Evolutionary conservation across 1,140 invertebrate genomes (phyloP).

Genomic region (Orchesella cincta): DNA sequence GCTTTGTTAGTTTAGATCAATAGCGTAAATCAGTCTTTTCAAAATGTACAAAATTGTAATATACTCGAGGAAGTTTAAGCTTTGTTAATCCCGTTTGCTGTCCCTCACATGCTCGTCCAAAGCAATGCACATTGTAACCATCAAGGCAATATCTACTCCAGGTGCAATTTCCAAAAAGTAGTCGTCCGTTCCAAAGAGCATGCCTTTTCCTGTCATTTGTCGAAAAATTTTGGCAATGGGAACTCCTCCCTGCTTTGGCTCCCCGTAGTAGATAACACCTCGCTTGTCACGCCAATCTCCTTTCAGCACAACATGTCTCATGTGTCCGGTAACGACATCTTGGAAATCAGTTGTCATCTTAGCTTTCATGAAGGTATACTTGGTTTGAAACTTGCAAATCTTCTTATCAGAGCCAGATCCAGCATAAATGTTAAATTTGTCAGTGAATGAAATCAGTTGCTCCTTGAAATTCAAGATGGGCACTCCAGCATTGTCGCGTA

Average conservation of each 20-base stretch:
- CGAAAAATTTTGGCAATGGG: conserved; percentile 39
- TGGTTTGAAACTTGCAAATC: conserved; percentile 41
- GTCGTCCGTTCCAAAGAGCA: conserved; percentile 41
- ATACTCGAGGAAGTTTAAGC: too few relatives aligned
- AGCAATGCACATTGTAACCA: conserved; percentile 45
- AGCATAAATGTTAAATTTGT: conserved; percentile 42
- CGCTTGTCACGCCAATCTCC: conserved; percentile 44
- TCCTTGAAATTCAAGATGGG: conserved; percentile 44
- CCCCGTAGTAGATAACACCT: conserved; percentile 37
- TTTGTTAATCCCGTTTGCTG: conserved; percentile 35
- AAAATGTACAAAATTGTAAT: background rate
- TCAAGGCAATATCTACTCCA: conserved; percentile 41
- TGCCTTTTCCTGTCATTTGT: conserved; percentile 28
- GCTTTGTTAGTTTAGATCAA: too few relatives aligned
- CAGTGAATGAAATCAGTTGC: conserved; percentile 38
- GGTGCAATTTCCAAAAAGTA: conserved; percentile 43
- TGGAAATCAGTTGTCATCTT: conserved; percentile 35
- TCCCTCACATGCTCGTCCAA: conserved; percentile 43
- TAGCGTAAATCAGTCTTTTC: conserved; percentile 16
- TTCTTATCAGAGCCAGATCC: conserved; percentile 32
- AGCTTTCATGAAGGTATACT: conserved; percentile 39
- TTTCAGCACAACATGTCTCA: conserved; percentile 35
- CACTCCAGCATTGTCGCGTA: conserved; percentile 37
- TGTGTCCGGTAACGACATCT: conserved; percentile 28
- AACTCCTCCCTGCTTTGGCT: conserved; percentile 42